Evolutionary conservation across 1,140 invertebrate species (phyloP).

Genomic region (Panonychus citri): DNA sequence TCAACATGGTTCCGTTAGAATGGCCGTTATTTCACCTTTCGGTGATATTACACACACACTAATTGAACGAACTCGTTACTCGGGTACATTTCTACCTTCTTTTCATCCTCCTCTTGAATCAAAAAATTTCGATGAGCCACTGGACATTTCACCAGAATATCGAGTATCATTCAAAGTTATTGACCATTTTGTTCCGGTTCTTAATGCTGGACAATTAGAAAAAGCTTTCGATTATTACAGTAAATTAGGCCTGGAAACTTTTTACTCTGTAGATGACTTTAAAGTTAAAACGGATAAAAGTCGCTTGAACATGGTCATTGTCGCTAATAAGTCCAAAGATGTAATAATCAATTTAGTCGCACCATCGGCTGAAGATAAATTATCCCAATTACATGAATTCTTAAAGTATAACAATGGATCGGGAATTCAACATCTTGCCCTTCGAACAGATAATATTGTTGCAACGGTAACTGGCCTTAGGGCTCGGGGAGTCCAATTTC

Average conservation of each 20-base stretch:
- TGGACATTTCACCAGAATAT: conserved; percentile 12
- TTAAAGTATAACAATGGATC: conserved; percentile 93
- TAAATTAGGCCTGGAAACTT: conserved; percentile 79
- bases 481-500: conserved; percentile 59
- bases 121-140: too few species aligned
- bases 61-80: conserved; percentile 66
- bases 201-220: conserved; percentile 75
- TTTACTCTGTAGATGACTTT: conserved; percentile 94
- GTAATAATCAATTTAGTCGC: conserved; percentile 98
- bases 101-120: conserved; percentile 36
- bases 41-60: conserved; percentile 91
- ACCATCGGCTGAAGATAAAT: conserved; percentile 72
- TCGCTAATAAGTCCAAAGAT: conserved; percentile 91
- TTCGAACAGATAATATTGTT: conserved; percentile 68
- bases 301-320: conserved; percentile 76
- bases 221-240: conserved; percentile 77
- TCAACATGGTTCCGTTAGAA: conserved; percentile 31
- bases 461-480: background rate
- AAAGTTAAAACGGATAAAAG: conserved; percentile 91
- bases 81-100: conserved; percentile 63
- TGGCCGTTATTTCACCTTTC: conserved; percentile 79
- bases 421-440: conserved; percentile 94
- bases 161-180: conserved; percentile 53
- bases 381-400: conserved; percentile 94
- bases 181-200: conserved; percentile 92